Percentiles rank a stretch among this genome's conserved stretches.
Evolutionary conservation across 2,113 vertebrate species (phyloP).

Genomic region (Dendrocopos noguchii): DNA sequence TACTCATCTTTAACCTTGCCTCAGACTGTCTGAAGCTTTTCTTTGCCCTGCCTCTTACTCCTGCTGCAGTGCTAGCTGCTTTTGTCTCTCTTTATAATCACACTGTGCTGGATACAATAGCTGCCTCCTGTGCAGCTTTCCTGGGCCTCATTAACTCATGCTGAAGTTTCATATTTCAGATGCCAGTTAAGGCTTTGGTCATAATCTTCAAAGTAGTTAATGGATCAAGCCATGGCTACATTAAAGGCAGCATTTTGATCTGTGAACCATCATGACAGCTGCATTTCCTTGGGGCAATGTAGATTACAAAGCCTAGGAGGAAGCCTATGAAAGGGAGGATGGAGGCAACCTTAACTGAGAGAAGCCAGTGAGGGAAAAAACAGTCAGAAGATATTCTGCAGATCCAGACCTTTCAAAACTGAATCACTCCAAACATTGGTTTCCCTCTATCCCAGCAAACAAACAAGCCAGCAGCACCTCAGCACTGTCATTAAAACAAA

Average conservation of each 20-base stretch:
- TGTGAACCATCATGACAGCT: slow-evolving; percentile 52
- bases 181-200: slow-evolving; percentile 54
- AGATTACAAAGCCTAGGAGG: slow-evolving; percentile 20
- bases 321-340: background rate
- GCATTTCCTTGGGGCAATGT: slow-evolving; percentile 39
- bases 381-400: background rate
- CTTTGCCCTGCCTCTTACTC: background rate
- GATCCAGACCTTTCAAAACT: background rate
- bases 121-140: slow-evolving; percentile 13
- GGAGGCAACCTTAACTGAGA: background rate
- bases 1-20: background rate
- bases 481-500: background rate
- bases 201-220: slow-evolving; percentile 67
- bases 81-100: background rate
- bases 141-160: slow-evolving; percentile 45
- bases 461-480: background rate
- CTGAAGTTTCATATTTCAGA: slow-evolving; percentile 55
- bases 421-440: background rate
- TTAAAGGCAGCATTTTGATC: slow-evolving; percentile 64
- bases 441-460: background rate
- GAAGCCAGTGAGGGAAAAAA: background rate
- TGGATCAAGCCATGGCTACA: slow-evolving; percentile 52
- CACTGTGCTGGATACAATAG: background rate
- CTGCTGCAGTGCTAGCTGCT: background rate
- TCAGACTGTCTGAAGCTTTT: background rate